Evolutionary conservation across 92 coral and sea anemone species (phyloP), one percentile per base, ranked within the genome.

Genomic region (Palythoa grandis): DNA sequence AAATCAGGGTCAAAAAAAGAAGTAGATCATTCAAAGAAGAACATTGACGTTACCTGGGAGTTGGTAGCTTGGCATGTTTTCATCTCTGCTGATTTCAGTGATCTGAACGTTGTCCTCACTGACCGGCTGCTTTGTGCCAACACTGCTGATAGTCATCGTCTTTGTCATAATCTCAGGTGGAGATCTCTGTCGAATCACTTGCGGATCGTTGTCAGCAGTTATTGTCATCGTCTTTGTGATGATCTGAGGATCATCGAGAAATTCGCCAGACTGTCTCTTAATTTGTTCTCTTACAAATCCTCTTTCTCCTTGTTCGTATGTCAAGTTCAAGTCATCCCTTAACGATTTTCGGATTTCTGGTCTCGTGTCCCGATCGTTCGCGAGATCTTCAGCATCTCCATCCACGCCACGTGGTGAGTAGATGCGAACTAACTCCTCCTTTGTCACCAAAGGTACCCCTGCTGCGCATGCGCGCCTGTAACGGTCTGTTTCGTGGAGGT

Each of bases 271-370:
- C 47, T 95, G 89, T 61, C 93, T 82, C 54, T 87, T 87, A 61
- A 91, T 91, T 88, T 88, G 92, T 88, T 91, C 94, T 52, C 86
- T 76, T 38, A 93, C 98, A 76, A 95, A 94, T 37, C 98, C 99
- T 19, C 94, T 90, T 82, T 97, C 97, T 37, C 98, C 98, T 48
- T 94, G 98, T 88, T 95, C 98, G 67, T 90, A 94, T 61, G 92
- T 92, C 11, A 90, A 72, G 71, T 93, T 83, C 20, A 88, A 86
- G 78, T 93, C 94, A 7, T 91, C 95, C 82, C 85, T 87, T 12
- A 89, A 83, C 6, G 94, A 87, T 67, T 92, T 85, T 72, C 87
- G 86, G 77, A 93, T 86, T 89, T 94, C 98, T 1, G 86, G 94
- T 60, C 74, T 86, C 12, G 74, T 43, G 85, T 80, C 84, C 11